phyloP scores from a whole-genome alignment of 1,140 invertebrate genomes.

The Trichonephila clavipes region DNA sequence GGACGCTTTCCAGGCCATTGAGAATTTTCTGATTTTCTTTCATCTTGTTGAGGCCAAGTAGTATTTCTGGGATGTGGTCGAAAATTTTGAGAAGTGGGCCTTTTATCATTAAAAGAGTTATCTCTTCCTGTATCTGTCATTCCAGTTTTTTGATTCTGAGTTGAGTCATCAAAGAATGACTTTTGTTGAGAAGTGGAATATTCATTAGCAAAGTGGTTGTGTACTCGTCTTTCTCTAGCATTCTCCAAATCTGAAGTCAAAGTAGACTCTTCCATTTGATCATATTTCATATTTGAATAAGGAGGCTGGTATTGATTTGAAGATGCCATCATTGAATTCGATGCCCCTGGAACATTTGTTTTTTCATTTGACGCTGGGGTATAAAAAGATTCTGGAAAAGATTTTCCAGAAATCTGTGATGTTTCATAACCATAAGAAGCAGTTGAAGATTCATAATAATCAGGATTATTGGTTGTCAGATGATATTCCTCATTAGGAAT shows the following conservation, averaged over 20 bases:
- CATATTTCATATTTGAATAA: not conserved
- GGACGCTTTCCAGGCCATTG: conserved; percentile 11
- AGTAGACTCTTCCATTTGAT: not conserved
- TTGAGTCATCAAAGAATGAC: not conserved
- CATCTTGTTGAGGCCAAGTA: not conserved
- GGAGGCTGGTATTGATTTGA: not conserved
- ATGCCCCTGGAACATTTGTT: not conserved
- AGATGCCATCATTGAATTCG: not conserved
- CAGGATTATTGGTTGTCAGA: not conserved
- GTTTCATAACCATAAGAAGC: not conserved
- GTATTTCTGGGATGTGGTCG: not conserved
- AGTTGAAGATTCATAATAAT: not conserved
- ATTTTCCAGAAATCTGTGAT: not conserved
- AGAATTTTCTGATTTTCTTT: not conserved
- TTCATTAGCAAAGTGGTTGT: not conserved
- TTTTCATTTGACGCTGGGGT: not conserved
- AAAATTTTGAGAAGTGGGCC: not conserved
- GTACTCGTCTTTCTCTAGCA: not conserved
- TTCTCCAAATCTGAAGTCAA: not conserved
- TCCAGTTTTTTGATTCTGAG: not conserved
- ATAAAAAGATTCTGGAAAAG: not conserved
- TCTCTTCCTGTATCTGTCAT: not conserved
- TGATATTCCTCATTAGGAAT: not conserved
- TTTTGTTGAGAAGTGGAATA: not conserved
- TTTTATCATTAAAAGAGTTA: not conserved